Base-by-base conservation (phyloP, 2,888 invertebrate species). In the Germaria angustata region DNA sequence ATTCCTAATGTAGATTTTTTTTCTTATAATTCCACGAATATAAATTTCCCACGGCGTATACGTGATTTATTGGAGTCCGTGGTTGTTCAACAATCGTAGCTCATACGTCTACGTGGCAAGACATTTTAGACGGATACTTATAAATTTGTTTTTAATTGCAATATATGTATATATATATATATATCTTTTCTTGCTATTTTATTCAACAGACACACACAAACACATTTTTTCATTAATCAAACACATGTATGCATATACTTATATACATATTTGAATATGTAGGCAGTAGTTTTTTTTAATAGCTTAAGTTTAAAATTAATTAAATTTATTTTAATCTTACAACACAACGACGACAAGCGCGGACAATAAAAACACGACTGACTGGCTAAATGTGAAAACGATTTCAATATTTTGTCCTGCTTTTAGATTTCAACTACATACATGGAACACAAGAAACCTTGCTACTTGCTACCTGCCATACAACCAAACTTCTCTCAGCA, bases 331-430 rank as follows among this genome's bases (percentile, higher is more conserved):
- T 46, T 28, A n/a, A 69, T 59, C 46, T 59, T 63, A 82, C 86
- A 86, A 84, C 85, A 84, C 86, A 85, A 86, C 88, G 85, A 86
- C 88, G 84, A 87, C 84, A 85, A 87, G 86, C 88, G 87, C 87
- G 88, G 86, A 87, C 88, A 89, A 89, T 88, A 88, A 88, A 89
- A 89, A 88, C 86, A 88, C 89, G 87, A 89, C 89, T 89, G 87
- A 89, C 89, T 88, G 87, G 86, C 59, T 63, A 71, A 78, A 68
- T 73, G 44, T 57, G 69, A 44, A 81, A 63, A 82, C 78, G 78
- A 82, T 65, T 65, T 79, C 1, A 57, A 73, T 49, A 63, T 69
- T 69, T 75, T 69, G 79, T 71, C 79, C 81, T 82, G 78, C 41
- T 82, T 82, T 66, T 36, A 49, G 34, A 41, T 53, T 61, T 61